Base-by-base conservation (phyloP, 64 coral and sea anemone species). In the Trachythela sp. region DNA sequence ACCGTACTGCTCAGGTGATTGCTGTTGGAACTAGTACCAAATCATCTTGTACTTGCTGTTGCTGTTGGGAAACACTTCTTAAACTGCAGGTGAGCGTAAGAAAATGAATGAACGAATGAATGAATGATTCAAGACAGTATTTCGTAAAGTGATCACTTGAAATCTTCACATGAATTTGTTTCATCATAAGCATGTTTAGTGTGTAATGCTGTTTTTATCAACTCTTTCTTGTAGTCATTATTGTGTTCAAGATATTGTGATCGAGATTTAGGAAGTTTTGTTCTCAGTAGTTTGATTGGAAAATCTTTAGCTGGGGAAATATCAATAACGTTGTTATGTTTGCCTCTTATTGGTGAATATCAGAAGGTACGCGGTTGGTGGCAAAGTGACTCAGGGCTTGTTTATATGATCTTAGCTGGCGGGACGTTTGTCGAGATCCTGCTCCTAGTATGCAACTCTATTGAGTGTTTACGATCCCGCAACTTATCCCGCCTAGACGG, bases 171-270 rank as follows among this genome's bases (percentile, higher is more conserved):
- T 52, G 22, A 15, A 20, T 52, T 52, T 20, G 13, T 52, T 52
- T 52, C 22, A 52, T 15, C 13, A 11, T 15, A 9, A 49, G 13
- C 13, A 20, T 20, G 8, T 27, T 26, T 2, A 27, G 20, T 20
- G 20, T 64, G 56, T 64, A 64, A 64, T 20, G 26, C 15, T 26
- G 18, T 17, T 2, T 6, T 59, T 35, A 13, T 20, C 6, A 37
- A 29, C 37, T 37, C 33, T 30, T 80, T 34, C 30, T 80, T 80
- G 13, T 22, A 80, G 75, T 80, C 75, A 37, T 18, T 80, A 39
- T 39, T 80, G 13, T 80, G 75, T 35, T 80, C 75, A 30, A 80
- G 33, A 80, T 80, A 80, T 39, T 39, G 75, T 80, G 75, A 80
- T 39, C 20, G 15, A 80, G 75, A 80, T 10, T 39, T 80, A 15